phyloP scores from a whole-genome alignment of 2,888 invertebrate species.

The Hermodice carunculata region DNA sequence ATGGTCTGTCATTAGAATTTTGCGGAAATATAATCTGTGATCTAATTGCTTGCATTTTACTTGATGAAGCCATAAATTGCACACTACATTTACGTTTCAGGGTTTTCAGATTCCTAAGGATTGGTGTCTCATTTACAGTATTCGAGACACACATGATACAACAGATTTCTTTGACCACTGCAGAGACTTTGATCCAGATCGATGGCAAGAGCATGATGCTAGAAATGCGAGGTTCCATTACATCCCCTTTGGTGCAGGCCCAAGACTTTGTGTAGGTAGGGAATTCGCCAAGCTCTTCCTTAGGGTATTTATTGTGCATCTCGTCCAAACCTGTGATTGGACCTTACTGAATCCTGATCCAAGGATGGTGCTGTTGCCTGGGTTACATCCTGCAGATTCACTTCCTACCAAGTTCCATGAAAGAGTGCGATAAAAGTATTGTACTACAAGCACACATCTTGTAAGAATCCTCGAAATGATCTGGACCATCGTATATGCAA shows the following conservation, averaged over 20 bases:
- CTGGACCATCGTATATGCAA: too few species aligned
- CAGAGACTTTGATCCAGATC: constrained; percentile 44
- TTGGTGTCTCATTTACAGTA: constrained; percentile 59
- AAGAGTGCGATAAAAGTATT: too few species aligned
- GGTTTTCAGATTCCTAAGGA: constrained; percentile 63
- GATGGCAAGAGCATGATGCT: too few species aligned
- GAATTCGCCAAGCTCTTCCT: constrained; percentile 58
- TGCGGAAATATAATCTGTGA: too few species aligned
- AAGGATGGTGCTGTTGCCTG: neutral
- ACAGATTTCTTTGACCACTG: constrained; percentile 37
- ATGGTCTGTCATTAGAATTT: too few species aligned
- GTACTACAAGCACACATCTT: too few species aligned
- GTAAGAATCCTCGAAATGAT: too few species aligned
- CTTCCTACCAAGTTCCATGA: constrained; percentile 9
- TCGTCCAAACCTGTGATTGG: constrained; percentile 46
- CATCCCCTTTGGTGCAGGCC: constrained; percentile 62
- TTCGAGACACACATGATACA: constrained; percentile 61
- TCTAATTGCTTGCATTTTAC: too few species aligned
- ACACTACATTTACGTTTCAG: too few species aligned
- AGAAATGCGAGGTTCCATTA: constrained; percentile 41
- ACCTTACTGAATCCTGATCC: constrained; percentile 5
- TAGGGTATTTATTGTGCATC: constrained; percentile 53
- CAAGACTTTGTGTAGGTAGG: constrained; percentile 58
- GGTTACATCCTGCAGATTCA: constrained; percentile 6
- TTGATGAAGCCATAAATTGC: too few species aligned